Evolutionary conservation across 2,113 vertebrate species (phyloP).

Genomic region (Sphaerodactylus townsendi): DNA sequence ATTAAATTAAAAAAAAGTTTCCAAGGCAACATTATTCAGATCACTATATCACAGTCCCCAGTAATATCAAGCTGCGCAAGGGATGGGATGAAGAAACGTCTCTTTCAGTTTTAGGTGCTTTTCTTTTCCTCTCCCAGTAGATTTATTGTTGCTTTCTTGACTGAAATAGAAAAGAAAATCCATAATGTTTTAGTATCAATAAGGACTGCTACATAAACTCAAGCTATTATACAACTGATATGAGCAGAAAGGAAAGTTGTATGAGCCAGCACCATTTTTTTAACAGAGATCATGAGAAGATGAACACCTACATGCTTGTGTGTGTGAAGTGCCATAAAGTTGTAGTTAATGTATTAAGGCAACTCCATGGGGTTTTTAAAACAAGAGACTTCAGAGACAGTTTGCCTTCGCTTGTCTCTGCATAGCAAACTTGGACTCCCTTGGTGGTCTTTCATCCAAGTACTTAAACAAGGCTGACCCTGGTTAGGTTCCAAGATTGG

Average conservation of each 20-base stretch:
- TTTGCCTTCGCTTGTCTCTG: too few species aligned
- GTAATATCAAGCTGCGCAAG: constrained; percentile 55
- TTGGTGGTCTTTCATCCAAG: too few species aligned
- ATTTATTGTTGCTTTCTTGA: constrained; percentile 92
- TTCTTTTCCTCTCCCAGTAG: constrained; percentile 97
- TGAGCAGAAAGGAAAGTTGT: neutral
- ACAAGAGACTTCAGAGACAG: too few species aligned
- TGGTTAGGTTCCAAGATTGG: too few species aligned
- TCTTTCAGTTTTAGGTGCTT: constrained; percentile 75
- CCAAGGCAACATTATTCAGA: constrained; percentile 73
- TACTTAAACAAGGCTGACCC: too few species aligned
- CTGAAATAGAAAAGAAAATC: constrained; percentile 69
- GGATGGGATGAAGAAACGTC: constrained; percentile 18
- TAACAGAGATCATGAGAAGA: neutral
- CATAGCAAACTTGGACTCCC: too few species aligned
- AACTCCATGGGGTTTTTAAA: too few species aligned
- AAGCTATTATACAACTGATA: neutral
- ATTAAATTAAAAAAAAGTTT: constrained; percentile 72
- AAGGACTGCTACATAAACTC: neutral
- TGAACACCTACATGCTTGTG: too few species aligned
- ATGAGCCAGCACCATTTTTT: neutral
- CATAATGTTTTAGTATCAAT: neutral
- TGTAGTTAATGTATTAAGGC: too few species aligned
- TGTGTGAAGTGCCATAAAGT: too few species aligned
- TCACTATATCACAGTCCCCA: constrained; percentile 63